Evolutionary conservation across 2,797 vertebrate genomes (phyloP).

Genomic region (Erpetoichthys calabaricus): DNA sequence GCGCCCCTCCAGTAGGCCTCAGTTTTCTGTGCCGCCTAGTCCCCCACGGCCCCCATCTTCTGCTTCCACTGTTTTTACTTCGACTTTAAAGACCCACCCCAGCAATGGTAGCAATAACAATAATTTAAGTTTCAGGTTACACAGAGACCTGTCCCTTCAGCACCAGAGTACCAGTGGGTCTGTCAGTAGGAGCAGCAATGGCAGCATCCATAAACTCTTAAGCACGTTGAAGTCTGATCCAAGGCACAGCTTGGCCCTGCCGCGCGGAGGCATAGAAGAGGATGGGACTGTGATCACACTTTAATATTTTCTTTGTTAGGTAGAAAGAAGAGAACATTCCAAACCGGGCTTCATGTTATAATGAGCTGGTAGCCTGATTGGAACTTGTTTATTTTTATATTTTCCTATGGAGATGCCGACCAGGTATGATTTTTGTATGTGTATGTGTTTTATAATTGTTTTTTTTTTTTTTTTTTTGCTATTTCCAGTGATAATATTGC

Average conservation of each 20-base stretch:
- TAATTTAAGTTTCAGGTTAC: conserved; percentile 68
- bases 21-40: conserved; percentile 13
- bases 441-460: too few relatives aligned
- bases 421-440: too few relatives aligned
- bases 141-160: conserved; percentile 68
- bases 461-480: too few relatives aligned
- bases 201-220: conserved; percentile 83
- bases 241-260: conserved; percentile 80
- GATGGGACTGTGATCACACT: conserved; percentile 90
- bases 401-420: too few relatives aligned
- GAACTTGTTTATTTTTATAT: too few relatives aligned
- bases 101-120: conserved; percentile 56
- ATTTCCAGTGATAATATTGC: too few relatives aligned
- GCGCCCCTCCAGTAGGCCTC: conserved; percentile 18
- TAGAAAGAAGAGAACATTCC: too few relatives aligned
- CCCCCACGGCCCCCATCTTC: conserved; percentile 26
- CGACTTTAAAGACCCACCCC: conserved; percentile 27
- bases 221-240: conserved; percentile 84
- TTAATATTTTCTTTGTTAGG: conserved; percentile 42
- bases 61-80: conserved; percentile 49
- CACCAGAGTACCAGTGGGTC: conserved; percentile 54
- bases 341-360: too few relatives aligned
- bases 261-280: conserved; percentile 87
- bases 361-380: too few relatives aligned
- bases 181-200: conserved; percentile 66